phyloP scores from a whole-genome alignment of 1,140 invertebrate genomes.

The Drosophila athabasca region DNA sequence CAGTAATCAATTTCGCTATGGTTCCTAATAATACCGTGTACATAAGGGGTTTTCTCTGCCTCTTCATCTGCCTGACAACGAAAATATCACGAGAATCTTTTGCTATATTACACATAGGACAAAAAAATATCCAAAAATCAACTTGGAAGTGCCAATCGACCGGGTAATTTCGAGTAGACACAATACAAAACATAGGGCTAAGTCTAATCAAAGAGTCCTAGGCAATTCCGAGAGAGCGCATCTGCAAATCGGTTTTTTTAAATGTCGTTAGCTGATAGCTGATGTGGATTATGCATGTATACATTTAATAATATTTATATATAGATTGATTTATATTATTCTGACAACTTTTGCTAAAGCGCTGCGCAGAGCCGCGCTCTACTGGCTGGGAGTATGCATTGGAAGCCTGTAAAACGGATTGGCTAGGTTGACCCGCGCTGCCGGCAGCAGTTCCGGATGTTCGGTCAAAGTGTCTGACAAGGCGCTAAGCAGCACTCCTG shows the following conservation, averaged over 20 bases:
- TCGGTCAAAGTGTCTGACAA: conserved; percentile 88
- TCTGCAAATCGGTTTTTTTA: conserved; percentile 47
- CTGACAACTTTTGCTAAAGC: conserved; percentile 41
- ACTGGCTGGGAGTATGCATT: conserved; percentile 66
- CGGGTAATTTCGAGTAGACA: conserved; percentile 9
- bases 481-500: conserved; percentile 89
- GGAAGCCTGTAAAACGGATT: conserved; percentile 74
- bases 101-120: conserved; percentile 63
- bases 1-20: no score
- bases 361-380: conserved; percentile 11
- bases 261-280: conserved; percentile 41
- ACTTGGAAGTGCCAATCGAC: conserved; percentile 45
- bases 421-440: conserved; percentile 82
- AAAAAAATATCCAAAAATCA: conserved; percentile 31
- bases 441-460: conserved; percentile 87
- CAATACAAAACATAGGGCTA: conserved; percentile 28
- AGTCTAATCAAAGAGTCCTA: conserved; percentile 27
- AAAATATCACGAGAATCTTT: conserved; percentile 66
- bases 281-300: conserved; percentile 62
- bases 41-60: conserved; percentile 37
- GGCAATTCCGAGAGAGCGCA: conserved; percentile 70
- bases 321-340: conserved; percentile 41
- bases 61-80: conserved; percentile 27
- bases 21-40: conserved; percentile 9
- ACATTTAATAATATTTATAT: conserved; percentile 44